Conservation (phyloP, 2,113 vertebrate genomes). For the Brachyhypopomus occidentalis region DNA sequence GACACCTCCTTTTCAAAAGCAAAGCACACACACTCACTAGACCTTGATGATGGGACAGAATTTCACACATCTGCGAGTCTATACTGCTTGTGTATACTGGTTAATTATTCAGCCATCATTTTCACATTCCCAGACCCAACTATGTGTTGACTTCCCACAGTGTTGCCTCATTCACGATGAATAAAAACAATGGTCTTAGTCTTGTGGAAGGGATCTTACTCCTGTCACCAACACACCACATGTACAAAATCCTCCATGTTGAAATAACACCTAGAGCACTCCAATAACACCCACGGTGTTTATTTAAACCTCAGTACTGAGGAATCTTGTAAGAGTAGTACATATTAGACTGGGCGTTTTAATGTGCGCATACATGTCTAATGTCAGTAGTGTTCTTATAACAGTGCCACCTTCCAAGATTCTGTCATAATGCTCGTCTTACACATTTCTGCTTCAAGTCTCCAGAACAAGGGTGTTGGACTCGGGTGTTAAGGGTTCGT, state of each 20-base stretch:
- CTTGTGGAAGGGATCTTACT: too few species aligned
- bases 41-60: too few species aligned
- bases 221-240: too few species aligned
- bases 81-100: too few species aligned
- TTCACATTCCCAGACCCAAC: not conserved
- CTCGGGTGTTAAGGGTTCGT: not conserved
- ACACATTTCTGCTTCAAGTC: slow-evolving; percentile 8
- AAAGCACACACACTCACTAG: not conserved
- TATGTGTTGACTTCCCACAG: not conserved
- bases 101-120: not conserved
- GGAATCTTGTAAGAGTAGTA: too few species aligned
- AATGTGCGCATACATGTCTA: not conserved
- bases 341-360: too few species aligned
- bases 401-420: not conserved
- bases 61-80: too few species aligned
- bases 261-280: too few species aligned
- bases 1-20: not conserved
- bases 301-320: too few species aligned
- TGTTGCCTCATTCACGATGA: not conserved
- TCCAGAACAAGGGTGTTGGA: slow-evolving; percentile 1
- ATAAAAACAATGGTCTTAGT: too few species aligned
- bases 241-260: too few species aligned
- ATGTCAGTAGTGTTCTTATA: not conserved
- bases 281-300: too few species aligned
- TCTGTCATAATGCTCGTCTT: not conserved